Evolutionary conservation across 2,113 vertebrate species (phyloP).

Genomic region (Strix aluco): DNA sequence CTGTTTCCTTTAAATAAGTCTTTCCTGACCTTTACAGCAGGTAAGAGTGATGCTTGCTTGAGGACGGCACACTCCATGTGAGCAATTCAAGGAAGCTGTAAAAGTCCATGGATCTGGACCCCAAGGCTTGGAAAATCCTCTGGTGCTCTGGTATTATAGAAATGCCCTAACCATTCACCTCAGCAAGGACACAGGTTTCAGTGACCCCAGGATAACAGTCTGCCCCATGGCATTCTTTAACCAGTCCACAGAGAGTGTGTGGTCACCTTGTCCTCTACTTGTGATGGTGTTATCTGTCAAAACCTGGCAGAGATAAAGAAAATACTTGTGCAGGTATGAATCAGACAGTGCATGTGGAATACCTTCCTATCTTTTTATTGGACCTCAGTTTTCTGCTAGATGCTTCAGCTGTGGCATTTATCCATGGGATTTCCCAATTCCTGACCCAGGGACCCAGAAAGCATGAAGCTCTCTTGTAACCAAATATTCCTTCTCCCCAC

Average conservation of each 20-base stretch:
- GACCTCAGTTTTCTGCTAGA: background rate
- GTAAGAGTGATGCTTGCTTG: constrained; percentile 5
- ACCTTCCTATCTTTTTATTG: fast-evolving
- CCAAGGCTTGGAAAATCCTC: constrained; percentile 55
- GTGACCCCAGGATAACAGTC: background rate
- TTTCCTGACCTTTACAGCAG: constrained; percentile 18
- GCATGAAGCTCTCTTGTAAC: background rate
- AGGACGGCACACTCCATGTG: background rate
- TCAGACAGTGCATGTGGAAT: background rate
- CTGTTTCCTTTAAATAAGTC: background rate
- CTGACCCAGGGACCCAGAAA: background rate
- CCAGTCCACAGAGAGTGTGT: background rate
- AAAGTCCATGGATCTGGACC: background rate
- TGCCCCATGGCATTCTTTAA: background rate
- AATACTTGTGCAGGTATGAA: background rate
- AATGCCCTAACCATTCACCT: background rate
- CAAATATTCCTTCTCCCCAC: background rate
- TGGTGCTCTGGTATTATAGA: background rate
- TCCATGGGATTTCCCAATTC: background rate
- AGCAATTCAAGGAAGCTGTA: background rate
- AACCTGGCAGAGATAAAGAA: background rate
- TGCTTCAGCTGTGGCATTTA: background rate
- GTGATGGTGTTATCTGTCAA: background rate
- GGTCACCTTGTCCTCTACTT: background rate
- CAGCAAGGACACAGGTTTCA: background rate